Evolutionary conservation across 2,113 vertebrate species (phyloP).

Genomic region (Chroicocephalus ridibundus): DNA sequence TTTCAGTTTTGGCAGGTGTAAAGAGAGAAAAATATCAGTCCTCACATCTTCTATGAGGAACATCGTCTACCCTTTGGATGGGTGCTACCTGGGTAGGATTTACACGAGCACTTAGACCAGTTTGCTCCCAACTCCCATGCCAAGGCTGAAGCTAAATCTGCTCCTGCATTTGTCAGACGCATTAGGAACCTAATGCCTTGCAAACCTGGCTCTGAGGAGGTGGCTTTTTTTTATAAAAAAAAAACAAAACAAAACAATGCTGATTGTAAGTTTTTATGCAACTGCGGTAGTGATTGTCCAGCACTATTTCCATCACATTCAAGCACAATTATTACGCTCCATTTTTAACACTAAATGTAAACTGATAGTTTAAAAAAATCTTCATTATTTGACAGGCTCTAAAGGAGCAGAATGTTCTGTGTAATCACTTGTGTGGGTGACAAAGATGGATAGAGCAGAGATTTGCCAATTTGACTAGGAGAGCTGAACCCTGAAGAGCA

Average conservation of each 20-base stretch:
- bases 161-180: neutral
- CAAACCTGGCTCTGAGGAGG: neutral
- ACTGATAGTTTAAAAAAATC: neutral
- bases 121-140: accelerated
- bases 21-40: neutral
- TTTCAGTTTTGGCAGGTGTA: neutral
- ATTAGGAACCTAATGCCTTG: neutral
- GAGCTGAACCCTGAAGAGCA: neutral
- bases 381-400: neutral
- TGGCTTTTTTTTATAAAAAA: neutral
- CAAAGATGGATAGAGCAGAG: neutral
- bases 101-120: neutral
- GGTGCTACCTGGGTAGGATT: neutral
- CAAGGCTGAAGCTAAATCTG: neutral
- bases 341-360: neutral
- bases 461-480: neutral
- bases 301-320: neutral
- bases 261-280: neutral
- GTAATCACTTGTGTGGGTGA: neutral
- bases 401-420: neutral
- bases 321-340: neutral
- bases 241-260: neutral
- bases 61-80: neutral
- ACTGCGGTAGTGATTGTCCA: neutral
- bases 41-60: neutral